phyloP scores from a whole-genome alignment of 64 coral and sea anemone species.

The Catalaphyllia jardinei region DNA sequence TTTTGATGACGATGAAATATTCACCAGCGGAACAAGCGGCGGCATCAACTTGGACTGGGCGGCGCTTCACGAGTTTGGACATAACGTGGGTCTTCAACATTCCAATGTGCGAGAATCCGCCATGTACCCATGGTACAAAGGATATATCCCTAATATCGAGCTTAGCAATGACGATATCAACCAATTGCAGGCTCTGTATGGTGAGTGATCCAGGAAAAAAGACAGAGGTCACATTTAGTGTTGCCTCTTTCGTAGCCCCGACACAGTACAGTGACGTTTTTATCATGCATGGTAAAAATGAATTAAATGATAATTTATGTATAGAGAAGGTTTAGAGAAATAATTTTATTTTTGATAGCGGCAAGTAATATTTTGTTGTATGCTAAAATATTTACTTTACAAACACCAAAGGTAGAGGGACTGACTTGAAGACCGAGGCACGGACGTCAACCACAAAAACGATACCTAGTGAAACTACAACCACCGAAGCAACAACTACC shows the following conservation, averaged over 20 bases:
- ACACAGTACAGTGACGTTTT: too few relatives aligned
- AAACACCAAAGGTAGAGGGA: too few relatives aligned
- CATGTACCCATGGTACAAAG: constrained; percentile 75
- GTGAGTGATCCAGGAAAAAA: background rate
- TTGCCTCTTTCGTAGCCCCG: too few relatives aligned
- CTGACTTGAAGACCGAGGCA: too few relatives aligned
- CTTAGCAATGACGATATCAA: constrained; percentile 39
- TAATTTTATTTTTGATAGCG: too few relatives aligned
- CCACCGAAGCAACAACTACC: background rate
- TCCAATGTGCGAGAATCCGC: constrained; percentile 31
- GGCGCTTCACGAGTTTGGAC: constrained; percentile 72
- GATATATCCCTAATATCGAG: constrained; percentile 36
- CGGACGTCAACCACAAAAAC: too few relatives aligned
- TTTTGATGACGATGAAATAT: constrained; percentile 71
- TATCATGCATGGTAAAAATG: too few relatives aligned
- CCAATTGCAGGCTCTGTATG: constrained; percentile 44
- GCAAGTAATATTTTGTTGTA: too few relatives aligned
- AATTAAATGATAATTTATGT: too few relatives aligned
- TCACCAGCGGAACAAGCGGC: constrained; percentile 3
- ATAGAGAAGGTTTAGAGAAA: too few relatives aligned
- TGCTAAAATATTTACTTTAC: too few relatives aligned
- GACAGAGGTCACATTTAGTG: background rate
- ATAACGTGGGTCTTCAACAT: constrained; percentile 65
- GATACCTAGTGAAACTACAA: too few relatives aligned
- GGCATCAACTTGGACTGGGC: constrained; percentile 77